Base-by-base conservation (phyloP, 2,888 invertebrate genomes). In the Epinotia ramella region DNA sequence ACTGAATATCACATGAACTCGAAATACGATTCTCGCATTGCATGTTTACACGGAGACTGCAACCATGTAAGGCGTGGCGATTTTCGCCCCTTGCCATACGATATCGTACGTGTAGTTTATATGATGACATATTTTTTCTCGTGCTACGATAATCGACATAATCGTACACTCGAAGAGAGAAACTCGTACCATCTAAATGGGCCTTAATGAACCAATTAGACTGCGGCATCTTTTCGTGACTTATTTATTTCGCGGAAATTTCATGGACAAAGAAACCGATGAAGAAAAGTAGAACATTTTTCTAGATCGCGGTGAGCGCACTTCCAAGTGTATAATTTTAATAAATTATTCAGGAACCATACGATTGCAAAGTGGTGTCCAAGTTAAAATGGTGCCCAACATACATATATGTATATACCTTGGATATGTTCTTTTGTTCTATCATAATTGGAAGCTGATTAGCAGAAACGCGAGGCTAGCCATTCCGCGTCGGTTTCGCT, bases 391-490 rank as follows among this genome's bases (percentile, higher is more conserved):
- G 16, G 4, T 53, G 53, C 53, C n/a, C n/a, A 53, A n/a, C 53
- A n/a, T n/a, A 49, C n/a, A 53, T n/a, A 12, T 49, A 13, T 13
- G 4, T 49, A 13, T 13, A 1, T 49, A 49, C 49, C 16, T 53
- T n/a, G 53, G n/a, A 7, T 13, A n/a, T n/a, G 2, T 53, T 53
- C 9, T 57, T 3, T 18, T 57, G 18, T 20, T 7, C 20, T 18
- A 66, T 53, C 16, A 49, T 66, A 66, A 53, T 66, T 66, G 65
- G 65, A 53, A 16, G 49, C 9, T 66, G 28, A 66, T 53, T 53
- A 66, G 24, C 24, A 16, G 33, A 62, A 62, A 11, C 13, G 24
- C 3, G 12, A n/a, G 24, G n/a, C 49, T 66, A 53, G 49, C 13
- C n/a, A 16, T 66, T 24, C n/a, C 13, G 49, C 49, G 49, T 44